Percentiles rank a stretch among this genome's conserved stretches.
phyloP scores from a whole-genome alignment of 2,797 vertebrate genomes.

The Mormyrops attenuatus region DNA sequence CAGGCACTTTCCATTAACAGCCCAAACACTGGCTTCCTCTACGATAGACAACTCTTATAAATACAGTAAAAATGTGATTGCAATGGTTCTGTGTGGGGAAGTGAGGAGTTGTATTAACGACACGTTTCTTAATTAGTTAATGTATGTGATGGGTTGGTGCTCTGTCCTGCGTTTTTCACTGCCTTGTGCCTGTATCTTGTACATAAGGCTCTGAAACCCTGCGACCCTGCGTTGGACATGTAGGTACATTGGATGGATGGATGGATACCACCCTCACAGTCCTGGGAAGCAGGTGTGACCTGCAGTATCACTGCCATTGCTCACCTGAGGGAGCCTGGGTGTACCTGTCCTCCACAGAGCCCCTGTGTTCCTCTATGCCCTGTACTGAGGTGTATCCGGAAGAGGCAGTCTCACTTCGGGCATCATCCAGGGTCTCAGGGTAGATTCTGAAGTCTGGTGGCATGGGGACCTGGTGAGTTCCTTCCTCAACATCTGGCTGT shows the following conservation, averaged over 20 bases:
- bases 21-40: neutral
- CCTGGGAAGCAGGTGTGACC: neutral
- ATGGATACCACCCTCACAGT: neutral
- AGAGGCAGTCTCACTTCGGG: conserved; percentile 67
- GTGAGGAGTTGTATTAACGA: neutral
- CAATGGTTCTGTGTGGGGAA: neutral
- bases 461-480: conserved; percentile 26
- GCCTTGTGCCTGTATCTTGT: neutral
- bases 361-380: conserved; percentile 56
- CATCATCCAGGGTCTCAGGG: conserved; percentile 49
- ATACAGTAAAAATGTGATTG: neutral
- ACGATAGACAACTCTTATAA: neutral
- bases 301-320: conserved; percentile 37
- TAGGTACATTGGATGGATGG: neutral
- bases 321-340: conserved; percentile 37
- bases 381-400: conserved; percentile 75
- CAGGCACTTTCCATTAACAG: neutral
- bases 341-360: conserved; percentile 43
- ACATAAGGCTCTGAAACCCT: neutral
- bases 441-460: conserved; percentile 32
- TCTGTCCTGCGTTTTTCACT: neutral
- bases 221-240: neutral
- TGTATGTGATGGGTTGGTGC: neutral
- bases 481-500: conserved; percentile 33
- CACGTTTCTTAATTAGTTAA: neutral